Evolutionary conservation across 1,140 invertebrate genomes (phyloP), one percentile per base, ranked within the genome.

Genomic region (Ceratina japonica): DNA sequence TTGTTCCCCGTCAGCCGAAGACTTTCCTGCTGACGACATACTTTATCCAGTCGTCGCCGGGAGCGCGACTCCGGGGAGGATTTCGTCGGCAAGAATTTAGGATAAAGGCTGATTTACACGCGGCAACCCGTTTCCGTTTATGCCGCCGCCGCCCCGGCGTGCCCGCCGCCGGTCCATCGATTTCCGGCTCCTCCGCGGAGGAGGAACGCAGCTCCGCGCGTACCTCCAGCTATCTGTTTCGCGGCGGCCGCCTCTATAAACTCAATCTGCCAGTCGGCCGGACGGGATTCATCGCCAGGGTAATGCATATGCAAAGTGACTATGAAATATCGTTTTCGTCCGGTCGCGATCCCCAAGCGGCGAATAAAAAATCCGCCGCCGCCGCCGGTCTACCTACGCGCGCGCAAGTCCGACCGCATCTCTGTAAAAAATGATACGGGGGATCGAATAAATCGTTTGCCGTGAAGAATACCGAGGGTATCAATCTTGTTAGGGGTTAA

Each of bases 1-100:
- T 87, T 84, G 79, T 87, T 85, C 73, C 15, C 51, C 72, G 69
- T 85, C 83, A 77, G 76, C 37, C 51, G 2, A 64, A n/a, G 61
- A 68, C 69, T 72, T 82, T 77, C 66, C 27, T 54, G 70, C 72
- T 85, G 84, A 85, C 80, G 74, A 79, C 74, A 75, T 80, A 80
- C 76, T 86, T 68, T 86, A 86, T 85, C 69, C 74, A 49, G 51
- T 49, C 52, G 3, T 7, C 65, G 51, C 27, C 31, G 2, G 37
- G 22, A 61, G 22, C 49, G 59, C 22, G 49, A n/a, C 66, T 51
- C 22, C 49, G 18, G 51, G 13, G n/a, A 69, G 77, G 82, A 80
- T 83, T 75, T 83, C 70, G 66, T 73, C 77, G 61, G 27, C 63
- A 49, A 58, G 72, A 75, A 74, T 75, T 73, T 59, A 54, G 54